Percentiles rank a stretch among this genome's conserved stretches.
These are phyloP conservation scores for Nomada fabriciana DNA, from an alignment of 2,888 invertebrate species.

Conservation along the genomic window DNA sequence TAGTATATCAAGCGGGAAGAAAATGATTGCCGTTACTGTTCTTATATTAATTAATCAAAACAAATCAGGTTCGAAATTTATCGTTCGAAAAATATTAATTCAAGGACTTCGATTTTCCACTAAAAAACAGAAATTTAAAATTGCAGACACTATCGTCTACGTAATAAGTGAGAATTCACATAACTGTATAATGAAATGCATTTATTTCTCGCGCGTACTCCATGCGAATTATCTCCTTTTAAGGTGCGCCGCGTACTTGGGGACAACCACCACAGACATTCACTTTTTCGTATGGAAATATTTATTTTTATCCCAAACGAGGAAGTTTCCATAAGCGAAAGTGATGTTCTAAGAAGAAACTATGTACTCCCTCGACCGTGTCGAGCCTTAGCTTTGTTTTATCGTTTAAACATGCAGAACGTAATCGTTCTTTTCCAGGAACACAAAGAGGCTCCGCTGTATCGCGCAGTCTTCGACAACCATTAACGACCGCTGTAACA, in stretches of 20 bases:
- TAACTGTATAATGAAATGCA: no score
- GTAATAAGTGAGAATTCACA: no score
- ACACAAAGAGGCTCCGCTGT: constrained; percentile 6
- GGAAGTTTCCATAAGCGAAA: constrained; percentile 30
- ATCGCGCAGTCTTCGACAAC: neutral
- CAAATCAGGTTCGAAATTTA: no score
- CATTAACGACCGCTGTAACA: neutral
- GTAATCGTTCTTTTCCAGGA: constrained; percentile 12
- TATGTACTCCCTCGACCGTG: neutral
- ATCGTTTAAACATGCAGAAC: constrained; percentile 26
- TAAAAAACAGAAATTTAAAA: no score
- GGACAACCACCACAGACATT: neutral
- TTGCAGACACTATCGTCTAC: no score
- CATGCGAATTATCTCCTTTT: neutral
- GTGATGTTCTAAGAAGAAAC: constrained; percentile 38
- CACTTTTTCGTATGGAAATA: constrained; percentile 15
- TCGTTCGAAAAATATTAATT: no score
- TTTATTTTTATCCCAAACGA: neutral
- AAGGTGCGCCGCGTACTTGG: neutral
- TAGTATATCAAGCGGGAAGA: no score
- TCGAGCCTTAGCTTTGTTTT: constrained; percentile 5
- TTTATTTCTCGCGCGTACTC: neutral
- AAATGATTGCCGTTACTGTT: no score
- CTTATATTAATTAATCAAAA: no score
- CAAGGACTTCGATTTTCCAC: no score